These are phyloP conservation scores for Drosophila nasuta DNA, from an alignment of 1,140 invertebrate species.

Conservation along the genomic window DNA sequence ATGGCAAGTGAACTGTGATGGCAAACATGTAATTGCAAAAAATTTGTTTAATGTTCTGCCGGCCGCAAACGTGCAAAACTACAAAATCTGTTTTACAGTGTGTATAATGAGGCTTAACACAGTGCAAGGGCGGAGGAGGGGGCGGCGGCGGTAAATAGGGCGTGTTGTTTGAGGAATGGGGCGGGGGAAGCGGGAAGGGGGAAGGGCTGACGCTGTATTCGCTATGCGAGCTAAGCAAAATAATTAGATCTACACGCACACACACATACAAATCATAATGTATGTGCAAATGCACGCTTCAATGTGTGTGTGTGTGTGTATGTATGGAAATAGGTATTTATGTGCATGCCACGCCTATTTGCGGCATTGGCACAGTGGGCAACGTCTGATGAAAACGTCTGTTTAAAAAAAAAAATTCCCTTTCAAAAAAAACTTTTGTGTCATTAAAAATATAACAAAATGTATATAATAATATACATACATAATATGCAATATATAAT, in stretches of 20 bases:
- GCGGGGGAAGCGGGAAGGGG: background rate
- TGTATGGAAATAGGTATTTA: conserved; percentile 13
- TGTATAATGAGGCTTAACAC: conserved; percentile 29
- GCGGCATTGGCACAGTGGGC: conserved; percentile 6
- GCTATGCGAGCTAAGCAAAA: conserved; percentile 16
- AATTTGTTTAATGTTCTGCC: conserved; percentile 29
- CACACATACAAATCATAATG: background rate
- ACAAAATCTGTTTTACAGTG: conserved; percentile 32
- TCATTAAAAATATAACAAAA: no score
- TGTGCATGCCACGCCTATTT: conserved; percentile 12
- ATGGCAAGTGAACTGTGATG: background rate
- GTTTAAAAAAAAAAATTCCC: no score
- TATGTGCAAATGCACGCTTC: background rate
- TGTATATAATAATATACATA: no score
- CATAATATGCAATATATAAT: no score
- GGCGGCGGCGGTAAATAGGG: no score
- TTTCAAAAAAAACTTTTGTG: no score
- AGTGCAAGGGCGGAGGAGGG: background rate
- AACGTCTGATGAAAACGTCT: background rate
- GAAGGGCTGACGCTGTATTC: background rate
- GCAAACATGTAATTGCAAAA: conserved; percentile 32
- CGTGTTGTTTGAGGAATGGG: background rate
- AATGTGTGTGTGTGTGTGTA: conserved; percentile 5
- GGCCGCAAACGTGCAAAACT: conserved; percentile 33
- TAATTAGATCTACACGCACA: conserved; percentile 32